Evolutionary conservation across 2,113 vertebrate species (phyloP).

Genomic region (Argyrosomus japonicus): DNA sequence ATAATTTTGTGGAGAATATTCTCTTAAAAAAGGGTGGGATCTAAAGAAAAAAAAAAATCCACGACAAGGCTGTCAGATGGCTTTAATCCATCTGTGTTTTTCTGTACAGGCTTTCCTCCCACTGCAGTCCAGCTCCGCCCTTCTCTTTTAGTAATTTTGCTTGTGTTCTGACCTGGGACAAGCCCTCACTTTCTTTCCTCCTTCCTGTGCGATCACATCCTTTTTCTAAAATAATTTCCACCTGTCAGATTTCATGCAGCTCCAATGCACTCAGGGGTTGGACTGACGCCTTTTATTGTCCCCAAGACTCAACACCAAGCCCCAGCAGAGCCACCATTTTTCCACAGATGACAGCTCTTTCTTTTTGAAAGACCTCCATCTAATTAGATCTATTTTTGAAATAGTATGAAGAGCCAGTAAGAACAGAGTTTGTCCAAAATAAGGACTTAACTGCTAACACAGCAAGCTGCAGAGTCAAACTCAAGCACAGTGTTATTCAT

Average conservation of each 20-base stretch:
- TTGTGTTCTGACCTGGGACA: conserved; percentile 31
- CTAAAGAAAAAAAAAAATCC: background rate
- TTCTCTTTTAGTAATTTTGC: conserved; percentile 16
- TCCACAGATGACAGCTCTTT: background rate
- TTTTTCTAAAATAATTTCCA: conserved; percentile 48
- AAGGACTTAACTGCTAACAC: background rate
- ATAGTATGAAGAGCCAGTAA: background rate
- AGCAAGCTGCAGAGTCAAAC: conserved; percentile 11
- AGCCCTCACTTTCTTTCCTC: background rate
- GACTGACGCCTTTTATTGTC: conserved; percentile 1
- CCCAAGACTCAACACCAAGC: background rate
- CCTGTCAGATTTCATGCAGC: conserved; percentile 61
- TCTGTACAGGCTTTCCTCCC: conserved; percentile 12
- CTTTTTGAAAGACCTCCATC: conserved; percentile 6
- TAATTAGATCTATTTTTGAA: conserved; percentile 22
- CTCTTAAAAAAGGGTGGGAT: background rate
- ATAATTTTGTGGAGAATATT: conserved; percentile 32
- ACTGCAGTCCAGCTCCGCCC: background rate
- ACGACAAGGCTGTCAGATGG: conserved; percentile 20
- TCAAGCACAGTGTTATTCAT: background rate
- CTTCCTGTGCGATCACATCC: background rate
- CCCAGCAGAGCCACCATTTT: conserved; percentile 16
- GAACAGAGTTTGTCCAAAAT: conserved; percentile 16
- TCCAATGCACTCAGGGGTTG: background rate
- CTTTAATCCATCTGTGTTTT: conserved; percentile 23